A percentile compares a stretch with the other conserved stretches of the same genome.
phyloP scores from a whole-genome alignment of 1,140 invertebrate genomes.

The Venturia canescens region DNA sequence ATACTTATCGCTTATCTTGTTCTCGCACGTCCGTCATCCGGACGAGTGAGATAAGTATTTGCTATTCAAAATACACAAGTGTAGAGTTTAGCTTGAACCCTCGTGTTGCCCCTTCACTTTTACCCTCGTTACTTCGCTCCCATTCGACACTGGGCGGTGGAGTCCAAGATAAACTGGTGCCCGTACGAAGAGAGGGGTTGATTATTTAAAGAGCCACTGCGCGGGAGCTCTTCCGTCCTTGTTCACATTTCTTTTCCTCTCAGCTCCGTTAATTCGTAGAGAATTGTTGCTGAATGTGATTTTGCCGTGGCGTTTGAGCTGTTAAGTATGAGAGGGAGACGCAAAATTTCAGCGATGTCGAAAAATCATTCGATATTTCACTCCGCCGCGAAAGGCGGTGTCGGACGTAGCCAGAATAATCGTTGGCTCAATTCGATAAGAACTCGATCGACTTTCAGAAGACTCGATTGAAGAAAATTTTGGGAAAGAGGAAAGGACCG shows the following conservation, averaged over 20 bases:
- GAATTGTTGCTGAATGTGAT: too few relatives aligned
- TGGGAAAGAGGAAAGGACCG: too few relatives aligned
- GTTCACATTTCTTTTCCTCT: background rate
- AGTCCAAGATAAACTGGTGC: conserved; percentile 73
- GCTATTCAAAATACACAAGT: conserved; percentile 74
- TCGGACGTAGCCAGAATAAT: too few relatives aligned
- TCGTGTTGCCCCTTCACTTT: conserved; percentile 53
- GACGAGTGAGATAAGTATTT: conserved; percentile 72
- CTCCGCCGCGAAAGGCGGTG: too few relatives aligned
- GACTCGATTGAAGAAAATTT: too few relatives aligned
- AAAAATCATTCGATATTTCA: too few relatives aligned
- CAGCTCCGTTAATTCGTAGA: too few relatives aligned
- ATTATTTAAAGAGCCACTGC: conserved; percentile 62
- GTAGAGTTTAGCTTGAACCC: conserved; percentile 56
- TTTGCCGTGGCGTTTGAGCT: too few relatives aligned
- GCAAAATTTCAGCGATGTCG: too few relatives aligned
- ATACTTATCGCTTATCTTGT: conserved; percentile 51
- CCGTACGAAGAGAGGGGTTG: conserved; percentile 60
- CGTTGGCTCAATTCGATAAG: too few relatives aligned
- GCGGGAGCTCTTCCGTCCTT: background rate
- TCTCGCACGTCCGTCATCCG: conserved; percentile 32
- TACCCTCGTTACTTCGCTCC: conserved; percentile 17
- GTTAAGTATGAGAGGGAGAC: too few relatives aligned
- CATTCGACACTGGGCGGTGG: conserved; percentile 43
- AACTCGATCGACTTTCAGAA: too few relatives aligned